Conservation (phyloP, 2,113 vertebrate species). For the Ictalurus punctatus region DNA sequence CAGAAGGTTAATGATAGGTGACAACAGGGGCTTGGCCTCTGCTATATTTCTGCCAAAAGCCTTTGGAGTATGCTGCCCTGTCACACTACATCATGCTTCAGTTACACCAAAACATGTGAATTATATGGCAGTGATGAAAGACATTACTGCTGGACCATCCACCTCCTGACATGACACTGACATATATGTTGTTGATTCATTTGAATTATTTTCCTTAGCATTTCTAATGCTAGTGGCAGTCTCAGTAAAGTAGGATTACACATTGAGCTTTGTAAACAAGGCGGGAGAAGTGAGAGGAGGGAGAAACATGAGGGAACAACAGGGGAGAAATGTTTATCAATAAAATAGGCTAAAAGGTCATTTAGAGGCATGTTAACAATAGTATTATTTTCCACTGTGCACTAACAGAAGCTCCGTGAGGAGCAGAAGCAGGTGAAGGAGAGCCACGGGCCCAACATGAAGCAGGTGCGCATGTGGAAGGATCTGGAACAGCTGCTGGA, state of each 20-base stretch:
- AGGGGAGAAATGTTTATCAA: not conserved
- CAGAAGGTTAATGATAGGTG: slow-evolving; percentile 32
- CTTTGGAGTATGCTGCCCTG: slow-evolving; percentile 49
- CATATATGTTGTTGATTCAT: not conserved
- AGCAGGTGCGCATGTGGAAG: slow-evolving; percentile 94
- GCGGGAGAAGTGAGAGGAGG: not conserved
- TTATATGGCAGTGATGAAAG: slow-evolving; percentile 62
- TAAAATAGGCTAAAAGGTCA: not conserved
- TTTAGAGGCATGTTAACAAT: not conserved
- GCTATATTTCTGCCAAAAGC: slow-evolving; percentile 63
- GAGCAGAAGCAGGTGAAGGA: slow-evolving; percentile 89
- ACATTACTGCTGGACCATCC: not conserved
- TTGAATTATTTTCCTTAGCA: not conserved
- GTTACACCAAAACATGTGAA: slow-evolving; percentile 60
- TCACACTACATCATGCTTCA: not conserved
- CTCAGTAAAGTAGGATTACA: not conserved
- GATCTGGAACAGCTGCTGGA: slow-evolving; percentile 89
- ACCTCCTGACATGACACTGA: not conserved
- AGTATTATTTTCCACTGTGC: not conserved
- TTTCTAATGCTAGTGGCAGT: not conserved
- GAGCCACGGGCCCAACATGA: slow-evolving; percentile 88
- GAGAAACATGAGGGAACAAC: not conserved
- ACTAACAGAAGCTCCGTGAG: slow-evolving; percentile 86
- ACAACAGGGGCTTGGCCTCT: slow-evolving; percentile 51
- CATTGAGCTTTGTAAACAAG: not conserved